phyloP scores from a whole-genome alignment of 2,888 invertebrate species.

The Hofmannophila pseudospretella region DNA sequence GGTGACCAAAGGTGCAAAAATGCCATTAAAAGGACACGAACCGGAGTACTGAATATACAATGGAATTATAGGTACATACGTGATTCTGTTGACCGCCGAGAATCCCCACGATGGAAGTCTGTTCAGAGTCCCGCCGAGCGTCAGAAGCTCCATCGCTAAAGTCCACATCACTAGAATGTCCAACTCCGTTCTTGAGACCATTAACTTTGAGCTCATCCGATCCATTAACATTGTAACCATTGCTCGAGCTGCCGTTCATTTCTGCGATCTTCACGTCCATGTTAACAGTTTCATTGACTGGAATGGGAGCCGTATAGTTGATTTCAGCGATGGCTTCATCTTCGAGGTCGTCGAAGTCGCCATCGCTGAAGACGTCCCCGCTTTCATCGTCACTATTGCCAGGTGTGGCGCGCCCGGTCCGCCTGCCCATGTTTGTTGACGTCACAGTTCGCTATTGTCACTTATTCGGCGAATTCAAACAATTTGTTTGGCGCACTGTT shows the following conservation, averaged over 20 bases:
- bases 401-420: constrained; percentile 50
- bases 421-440: constrained; percentile 50
- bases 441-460: constrained; percentile 22
- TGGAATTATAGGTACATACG: constrained; percentile 48
- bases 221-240: constrained; percentile 17
- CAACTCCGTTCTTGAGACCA: constrained; percentile 31
- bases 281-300: constrained; percentile 59
- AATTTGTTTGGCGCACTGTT: constrained; percentile 34
- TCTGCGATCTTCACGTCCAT: constrained; percentile 31
- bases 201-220: constrained; percentile 29
- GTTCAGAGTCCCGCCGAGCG: constrained; percentile 55
- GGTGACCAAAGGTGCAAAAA: constrained; percentile 6
- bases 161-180: constrained; percentile 30
- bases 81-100: constrained; percentile 73
- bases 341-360: constrained; percentile 64
- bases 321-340: constrained; percentile 47
- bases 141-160: constrained; percentile 28
- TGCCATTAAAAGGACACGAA: constrained; percentile 7
- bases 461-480: constrained; percentile 41
- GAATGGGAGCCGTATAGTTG: constrained; percentile 26
- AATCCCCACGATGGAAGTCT: constrained; percentile 72
- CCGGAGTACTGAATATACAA: neutral
- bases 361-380: constrained; percentile 68
- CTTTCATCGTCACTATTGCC: constrained; percentile 64
- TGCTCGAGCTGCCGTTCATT: constrained; percentile 17